Conservation (phyloP, 2,888 invertebrate genomes). For the Prionchulus punctatus region DNA sequence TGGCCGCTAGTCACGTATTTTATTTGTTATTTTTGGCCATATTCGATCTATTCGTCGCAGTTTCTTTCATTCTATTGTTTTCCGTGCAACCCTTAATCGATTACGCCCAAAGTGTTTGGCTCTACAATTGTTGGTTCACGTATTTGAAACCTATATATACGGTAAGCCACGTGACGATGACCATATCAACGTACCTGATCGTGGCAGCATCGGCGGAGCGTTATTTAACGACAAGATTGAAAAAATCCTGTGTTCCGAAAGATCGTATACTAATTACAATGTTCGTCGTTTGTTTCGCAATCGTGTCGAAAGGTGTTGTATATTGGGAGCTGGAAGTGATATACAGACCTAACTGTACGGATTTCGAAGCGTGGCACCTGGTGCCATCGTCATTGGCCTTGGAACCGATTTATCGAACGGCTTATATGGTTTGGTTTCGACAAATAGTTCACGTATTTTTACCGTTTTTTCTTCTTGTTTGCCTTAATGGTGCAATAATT, state of each 20-base stretch:
- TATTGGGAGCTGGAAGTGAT: slow-evolving; percentile 7
- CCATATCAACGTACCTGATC: slow-evolving; percentile 19
- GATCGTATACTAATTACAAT: neutral
- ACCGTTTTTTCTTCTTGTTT: slow-evolving; percentile 1
- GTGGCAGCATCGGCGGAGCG: slow-evolving; percentile 23
- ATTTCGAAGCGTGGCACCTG: slow-evolving; percentile 6
- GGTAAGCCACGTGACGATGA: slow-evolving; percentile 16
- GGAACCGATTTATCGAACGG: neutral
- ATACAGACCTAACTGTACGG: neutral
- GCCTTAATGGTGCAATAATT: slow-evolving; percentile 4
- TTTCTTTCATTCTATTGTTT: neutral
- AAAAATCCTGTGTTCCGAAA: neutral
- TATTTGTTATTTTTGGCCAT: neutral
- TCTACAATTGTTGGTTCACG: neutral
- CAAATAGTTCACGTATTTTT: slow-evolving; percentile 4
- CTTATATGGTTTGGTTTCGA: neutral
- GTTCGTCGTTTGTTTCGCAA: neutral
- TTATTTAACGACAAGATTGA: slow-evolving; percentile 6
- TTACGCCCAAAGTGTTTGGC: neutral
- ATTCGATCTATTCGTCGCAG: neutral
- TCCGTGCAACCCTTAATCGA: neutral
- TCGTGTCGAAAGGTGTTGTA: neutral
- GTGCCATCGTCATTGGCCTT: neutral
- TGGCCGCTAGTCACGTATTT: neutral
- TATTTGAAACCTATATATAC: slow-evolving; percentile 19